Base-by-base conservation (phyloP, 2,888 invertebrate genomes). In the Lochmaea crataegi region DNA sequence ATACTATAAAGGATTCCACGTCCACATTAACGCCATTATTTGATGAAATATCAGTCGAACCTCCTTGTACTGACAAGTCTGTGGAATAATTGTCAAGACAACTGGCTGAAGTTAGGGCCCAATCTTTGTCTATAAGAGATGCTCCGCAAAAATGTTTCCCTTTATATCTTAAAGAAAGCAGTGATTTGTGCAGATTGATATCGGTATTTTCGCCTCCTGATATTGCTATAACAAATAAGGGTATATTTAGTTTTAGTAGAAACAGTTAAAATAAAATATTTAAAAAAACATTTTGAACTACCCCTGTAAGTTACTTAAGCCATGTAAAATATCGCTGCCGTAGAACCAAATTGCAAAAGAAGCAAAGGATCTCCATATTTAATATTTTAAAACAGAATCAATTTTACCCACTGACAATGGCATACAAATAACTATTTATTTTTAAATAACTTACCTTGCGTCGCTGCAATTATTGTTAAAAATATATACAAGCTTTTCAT, bases 101-200 rank as follows among this genome's bases (percentile, higher is more conserved):
- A 18, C 58, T 58, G 14, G 72, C 72, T n/a, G 72, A 48, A 11
- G 72, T 72, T 0, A 65, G 38, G 5, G 65, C 65, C 72, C 72
- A 72, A 14, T 38, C 16, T n/a, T 58, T 14, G 60, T 57, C 32
- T 45, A 72, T 68, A 41, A 72, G 45, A 14, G 56, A 63, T 56
- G 67, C 72, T 10, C 72, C 72, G n/a, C 68, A 68, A 58, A 53
- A 51, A 53, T 72, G 72, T 3, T 4, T n/a, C 18, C 41, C 60
- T 7, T 53, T 14, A 22, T 41, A 3, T n/a, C 65, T 68, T 26
- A 72, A 51, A 7, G 72, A 72, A 3, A 65, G 5, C 45, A 67
- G 65, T 51, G 65, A 72, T 41, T 48, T 45, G 38, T 56, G 41
- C 0, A 22, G n/a, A 1, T n/a, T 48, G 22, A 72, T 68, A 14